These are phyloP conservation scores for Brachyopa scutellaris DNA, from an alignment of 2,888 invertebrate species.

Conservation along the genomic window DNA sequence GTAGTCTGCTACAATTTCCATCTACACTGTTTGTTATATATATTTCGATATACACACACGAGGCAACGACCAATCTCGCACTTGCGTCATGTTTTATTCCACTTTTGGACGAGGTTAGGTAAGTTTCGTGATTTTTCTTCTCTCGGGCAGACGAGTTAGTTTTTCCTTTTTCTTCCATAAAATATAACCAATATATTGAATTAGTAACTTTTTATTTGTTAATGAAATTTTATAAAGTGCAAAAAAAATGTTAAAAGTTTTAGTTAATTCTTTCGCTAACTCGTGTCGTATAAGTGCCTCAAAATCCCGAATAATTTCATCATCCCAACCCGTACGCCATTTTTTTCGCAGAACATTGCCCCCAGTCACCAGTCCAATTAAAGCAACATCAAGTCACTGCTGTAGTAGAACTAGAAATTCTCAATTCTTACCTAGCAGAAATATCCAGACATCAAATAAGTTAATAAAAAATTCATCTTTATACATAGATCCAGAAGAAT, in stretches of 20 bases:
- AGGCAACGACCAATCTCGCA: slow-evolving; percentile 59
- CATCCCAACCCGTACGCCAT: slow-evolving; percentile 72
- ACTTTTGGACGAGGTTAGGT: slow-evolving; percentile 81
- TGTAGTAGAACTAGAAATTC: slow-evolving; percentile 46
- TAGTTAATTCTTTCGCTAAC: slow-evolving; percentile 78
- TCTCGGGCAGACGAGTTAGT: slow-evolving; percentile 74
- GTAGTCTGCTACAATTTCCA: slow-evolving; percentile 55
- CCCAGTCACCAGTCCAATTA: slow-evolving; percentile 60
- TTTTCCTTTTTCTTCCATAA: slow-evolving; percentile 39
- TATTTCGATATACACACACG: slow-evolving; percentile 49
- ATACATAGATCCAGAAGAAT: slow-evolving; percentile 74
- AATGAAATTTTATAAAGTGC: slow-evolving; percentile 39
- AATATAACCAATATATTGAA: slow-evolving; percentile 44
- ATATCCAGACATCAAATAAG: slow-evolving; percentile 39
- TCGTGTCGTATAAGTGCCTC: slow-evolving; percentile 74
- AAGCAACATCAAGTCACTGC: slow-evolving; percentile 49
- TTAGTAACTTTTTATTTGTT: slow-evolving; percentile 15
- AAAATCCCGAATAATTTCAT: slow-evolving; percentile 79
- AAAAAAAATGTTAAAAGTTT: slow-evolving; percentile 74
- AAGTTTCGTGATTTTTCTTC: slow-evolving; percentile 77
- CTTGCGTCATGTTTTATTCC: slow-evolving; percentile 76
- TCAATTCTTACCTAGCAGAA: slow-evolving; percentile 6
- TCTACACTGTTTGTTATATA: not conserved
- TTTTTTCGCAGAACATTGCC: slow-evolving; percentile 59
- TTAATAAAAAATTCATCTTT: slow-evolving; percentile 54